These are phyloP conservation scores for Hydriomena furcata DNA, from an alignment of 2,888 invertebrate species.

Conservation along the genomic window DNA sequence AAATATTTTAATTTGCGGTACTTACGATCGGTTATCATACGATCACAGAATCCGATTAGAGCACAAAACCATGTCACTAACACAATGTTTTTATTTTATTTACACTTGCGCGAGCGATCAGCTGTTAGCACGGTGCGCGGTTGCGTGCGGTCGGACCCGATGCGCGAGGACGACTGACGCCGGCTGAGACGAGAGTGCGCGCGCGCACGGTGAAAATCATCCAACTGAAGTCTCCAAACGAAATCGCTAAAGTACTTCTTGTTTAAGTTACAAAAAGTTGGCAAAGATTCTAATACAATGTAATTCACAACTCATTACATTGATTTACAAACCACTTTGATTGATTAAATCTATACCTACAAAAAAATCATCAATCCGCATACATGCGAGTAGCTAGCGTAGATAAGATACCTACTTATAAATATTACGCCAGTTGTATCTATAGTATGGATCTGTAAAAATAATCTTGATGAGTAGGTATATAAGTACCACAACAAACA, in stretches of 20 bases:
- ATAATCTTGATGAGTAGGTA: too few species aligned
- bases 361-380: too few species aligned
- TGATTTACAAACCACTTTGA: too few species aligned
- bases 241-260: conserved; percentile 43
- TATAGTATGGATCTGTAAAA: too few species aligned
- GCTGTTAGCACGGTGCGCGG: conserved; percentile 36
- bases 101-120: conserved; percentile 53
- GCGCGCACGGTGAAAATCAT: conserved; percentile 54
- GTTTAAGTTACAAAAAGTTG: conserved; percentile 5
- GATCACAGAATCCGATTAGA: conserved; percentile 71
- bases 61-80: conserved; percentile 80
- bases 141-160: conserved; percentile 45
- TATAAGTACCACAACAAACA: too few species aligned
- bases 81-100: conserved; percentile 59
- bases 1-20: conserved; percentile 25
- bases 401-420: too few species aligned
- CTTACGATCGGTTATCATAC: conserved; percentile 69
- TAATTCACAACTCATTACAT: conserved; percentile 5
- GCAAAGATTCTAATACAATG: conserved; percentile 1
- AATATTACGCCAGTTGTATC: too few species aligned
- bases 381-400: too few species aligned
- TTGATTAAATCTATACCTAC: too few species aligned
- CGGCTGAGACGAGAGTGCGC: conserved; percentile 31
- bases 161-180: conserved; percentile 61
- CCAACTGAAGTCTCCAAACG: conserved; percentile 46